phyloP scores from a whole-genome alignment of 2,113 vertebrate species.

The Cebus imitator region DNA sequence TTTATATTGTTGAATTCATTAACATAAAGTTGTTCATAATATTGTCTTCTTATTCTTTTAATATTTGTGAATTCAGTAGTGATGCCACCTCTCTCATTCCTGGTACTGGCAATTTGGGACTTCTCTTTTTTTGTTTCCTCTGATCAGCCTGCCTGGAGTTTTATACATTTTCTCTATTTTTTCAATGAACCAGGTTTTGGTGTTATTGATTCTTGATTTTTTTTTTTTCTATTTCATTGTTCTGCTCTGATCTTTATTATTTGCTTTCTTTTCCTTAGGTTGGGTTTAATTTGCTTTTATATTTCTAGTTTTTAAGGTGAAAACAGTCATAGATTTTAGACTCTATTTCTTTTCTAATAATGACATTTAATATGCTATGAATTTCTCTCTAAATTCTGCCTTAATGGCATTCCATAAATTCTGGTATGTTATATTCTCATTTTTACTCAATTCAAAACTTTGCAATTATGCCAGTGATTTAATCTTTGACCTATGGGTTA shows the following conservation, averaged over 20 bases:
- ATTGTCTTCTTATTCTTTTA: not conserved
- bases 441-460: not conserved
- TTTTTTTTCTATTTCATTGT: not conserved
- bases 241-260: not conserved
- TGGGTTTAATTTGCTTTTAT: not conserved
- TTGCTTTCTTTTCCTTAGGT: not conserved
- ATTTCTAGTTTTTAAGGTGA: not conserved
- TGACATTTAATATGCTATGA: not conserved
- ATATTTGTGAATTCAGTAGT: not conserved
- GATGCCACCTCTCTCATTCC: not conserved
- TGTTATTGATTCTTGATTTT: not conserved
- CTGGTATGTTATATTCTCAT: not conserved
- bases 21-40: not conserved
- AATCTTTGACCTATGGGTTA: not conserved
- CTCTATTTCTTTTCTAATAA: not conserved
- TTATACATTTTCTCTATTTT: too few relatives aligned
- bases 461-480: not conserved
- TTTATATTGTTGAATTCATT: not conserved
- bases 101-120: too few relatives aligned
- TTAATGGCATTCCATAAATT: not conserved
- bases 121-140: not conserved
- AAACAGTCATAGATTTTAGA: not conserved
- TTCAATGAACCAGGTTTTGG: not conserved
- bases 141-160: not conserved
- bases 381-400: not conserved